Percentiles rank a stretch among this genome's conserved stretches.
These are phyloP conservation scores for Troglohyphantes excavatus DNA, from an alignment of 2,888 invertebrate genomes.

Conservation along the genomic window DNA sequence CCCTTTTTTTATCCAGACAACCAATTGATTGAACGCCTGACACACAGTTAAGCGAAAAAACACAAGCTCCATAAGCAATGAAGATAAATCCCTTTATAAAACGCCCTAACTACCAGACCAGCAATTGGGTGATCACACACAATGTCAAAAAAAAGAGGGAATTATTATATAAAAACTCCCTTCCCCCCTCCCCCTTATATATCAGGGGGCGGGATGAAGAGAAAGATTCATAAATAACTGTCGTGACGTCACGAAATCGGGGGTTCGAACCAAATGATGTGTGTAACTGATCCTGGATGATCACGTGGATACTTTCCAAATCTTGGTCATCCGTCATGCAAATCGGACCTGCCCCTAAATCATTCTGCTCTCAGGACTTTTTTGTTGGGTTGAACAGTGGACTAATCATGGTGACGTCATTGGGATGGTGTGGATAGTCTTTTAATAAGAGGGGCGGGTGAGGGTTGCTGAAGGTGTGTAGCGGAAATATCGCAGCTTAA, in stretches of 20 bases:
- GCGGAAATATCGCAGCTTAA: too few species aligned
- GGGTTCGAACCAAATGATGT: constrained; percentile 43
- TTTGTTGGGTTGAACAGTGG: not conserved
- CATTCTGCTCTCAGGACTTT: constrained; percentile 12
- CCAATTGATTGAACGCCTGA: too few species aligned
- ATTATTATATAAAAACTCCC: not conserved
- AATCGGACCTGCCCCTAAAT: constrained; percentile 22
- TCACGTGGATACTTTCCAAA: constrained; percentile 48
- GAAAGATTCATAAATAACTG: constrained; percentile 45
- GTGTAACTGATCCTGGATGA: constrained; percentile 53
- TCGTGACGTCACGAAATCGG: constrained; percentile 57
- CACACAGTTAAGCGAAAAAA: too few species aligned
- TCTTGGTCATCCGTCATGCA: constrained; percentile 68
- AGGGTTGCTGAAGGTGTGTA: too few species aligned
- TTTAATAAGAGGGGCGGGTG: too few species aligned
- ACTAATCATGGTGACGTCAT: constrained; percentile 16
- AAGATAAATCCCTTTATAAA: constrained; percentile 19
- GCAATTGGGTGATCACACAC: not conserved
- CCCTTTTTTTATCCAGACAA: too few species aligned
- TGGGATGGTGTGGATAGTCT: not conserved
- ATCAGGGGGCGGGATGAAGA: constrained; percentile 20
- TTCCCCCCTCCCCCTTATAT: too few species aligned
- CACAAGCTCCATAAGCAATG: constrained; percentile 11
- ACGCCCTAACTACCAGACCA: not conserved
- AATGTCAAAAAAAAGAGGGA: constrained; percentile 11